These are phyloP conservation scores for Myzus persicae DNA, from an alignment of 1,140 invertebrate genomes.

Conservation along the genomic window DNA sequence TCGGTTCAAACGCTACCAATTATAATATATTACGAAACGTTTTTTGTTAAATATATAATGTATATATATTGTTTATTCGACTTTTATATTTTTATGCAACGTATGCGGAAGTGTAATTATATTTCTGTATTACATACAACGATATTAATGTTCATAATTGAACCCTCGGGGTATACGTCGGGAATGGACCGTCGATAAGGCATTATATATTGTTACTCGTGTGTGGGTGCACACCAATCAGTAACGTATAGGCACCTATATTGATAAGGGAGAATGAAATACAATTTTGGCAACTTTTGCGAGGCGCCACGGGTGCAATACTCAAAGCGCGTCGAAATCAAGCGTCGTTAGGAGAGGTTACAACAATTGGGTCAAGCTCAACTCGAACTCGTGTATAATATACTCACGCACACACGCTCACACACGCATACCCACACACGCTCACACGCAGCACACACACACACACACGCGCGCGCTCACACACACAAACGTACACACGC, in stretches of 20 bases:
- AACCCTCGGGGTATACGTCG: no score
- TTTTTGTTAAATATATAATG: background rate
- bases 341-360: background rate
- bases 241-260: background rate
- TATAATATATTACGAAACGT: background rate
- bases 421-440: no score
- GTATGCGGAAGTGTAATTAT: background rate
- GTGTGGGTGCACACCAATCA: background rate
- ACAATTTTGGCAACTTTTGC: background rate
- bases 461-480: background rate
- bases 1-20: background rate
- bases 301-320: no score
- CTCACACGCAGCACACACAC: background rate
- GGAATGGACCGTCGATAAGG: background rate
- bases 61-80: background rate
- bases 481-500: background rate
- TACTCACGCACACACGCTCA: background rate
- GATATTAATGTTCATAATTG: no score
- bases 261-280: background rate
- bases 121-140: background rate
- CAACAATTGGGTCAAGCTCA: slow-evolving; percentile 9
- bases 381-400: background rate
- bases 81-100: background rate
- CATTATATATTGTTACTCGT: background rate
- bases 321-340: background rate